Base-by-base conservation (phyloP, 2,113 vertebrate species). In the Mustelus asterias region DNA sequence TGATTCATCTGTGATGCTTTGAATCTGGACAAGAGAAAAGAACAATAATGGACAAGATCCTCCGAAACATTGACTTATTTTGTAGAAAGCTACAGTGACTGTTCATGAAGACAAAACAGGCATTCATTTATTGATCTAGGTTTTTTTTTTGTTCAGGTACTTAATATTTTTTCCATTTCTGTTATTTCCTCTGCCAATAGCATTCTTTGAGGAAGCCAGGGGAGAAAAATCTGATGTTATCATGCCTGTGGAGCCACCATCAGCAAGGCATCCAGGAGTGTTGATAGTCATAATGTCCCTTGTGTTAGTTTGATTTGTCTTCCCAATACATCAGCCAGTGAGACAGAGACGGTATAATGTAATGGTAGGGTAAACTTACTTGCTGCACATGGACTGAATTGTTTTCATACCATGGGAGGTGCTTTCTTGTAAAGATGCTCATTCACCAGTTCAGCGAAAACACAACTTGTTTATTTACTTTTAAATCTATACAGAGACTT, bases 1-100 rank as follows among this genome's bases (percentile, higher is more conserved):
- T 95, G 99, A 99, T 58, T 98, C 99, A 10, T 99, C 99, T 0
- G 99, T 98, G 97, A 99, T 99, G 96, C 99, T 99, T 97, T 99
- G 99, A 97, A 99, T 99, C 99, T 99, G 97, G 41, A 24, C 26
- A 60, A 0, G 0, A 83, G 60, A 95, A 20, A 10, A 6, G 58
- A 96, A 63, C 14, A 67, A 18, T 0, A 89, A 37, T 65, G 89
- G n/a, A 22, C 29, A 33, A 67, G 60, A 18, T 22, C 8, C 89
- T n/a, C 13, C 8, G n/a, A 8, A 93, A 9, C 33, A 37, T 8
- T 37, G 60, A n/a, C 33, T 65, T 63, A 58, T 63, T 92, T 63
- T n/a, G 13, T 20, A n/a, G 54, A 63, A 16, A 5, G 2, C 24
- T 54, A 4, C 26, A 90, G 88, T 90, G 88, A 63, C 3, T 20